Evolutionary conservation across 2,888 invertebrate genomes (phyloP), one percentile per base, ranked within the genome.

Genomic region (Drosophila falleni): DNA sequence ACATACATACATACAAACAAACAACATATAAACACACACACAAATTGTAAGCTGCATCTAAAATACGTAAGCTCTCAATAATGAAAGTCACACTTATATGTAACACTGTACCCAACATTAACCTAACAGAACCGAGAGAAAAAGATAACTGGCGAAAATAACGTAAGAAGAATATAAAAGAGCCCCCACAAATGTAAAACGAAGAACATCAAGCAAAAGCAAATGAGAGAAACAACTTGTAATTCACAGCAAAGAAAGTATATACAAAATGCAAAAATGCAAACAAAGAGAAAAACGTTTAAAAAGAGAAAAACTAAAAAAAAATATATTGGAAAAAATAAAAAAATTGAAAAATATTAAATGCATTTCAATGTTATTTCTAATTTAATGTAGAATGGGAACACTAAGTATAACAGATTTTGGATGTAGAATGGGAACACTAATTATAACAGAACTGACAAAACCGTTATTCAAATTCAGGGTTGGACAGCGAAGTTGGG

Each of bases 311-410:
- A 83, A 75, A 54, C 35, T 39, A 66, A 73, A 75, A 86, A 86
- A 81, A 84, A 84, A 82, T 68, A 71, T 88, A 88, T 84, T 84
- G 88, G 84, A 84, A 84, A 84, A 84, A 84, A 84, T 85, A 85
- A 85, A 85, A 85, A 88, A 88, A 88, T 85, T 85, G 84, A 88
- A 85, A 85, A 85, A 85, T 63, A 86, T 51, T 26, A 49, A 59
- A 29, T 13, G 50, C 3, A 26, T 53, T 44, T 53, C 13, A 46
- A 31, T 39, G 11, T 33, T 19, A 42, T 35, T 60, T 9, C 11
- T 37, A 37, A 26, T 37, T 33, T 23, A 4, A 26, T 15, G 29
- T 29, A 8, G 8, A 29, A 29, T 8, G 29, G 29, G 8, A n/a
- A n/a, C n/a, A n/a, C n/a, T n/a, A n/a, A n/a, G n/a, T n/a, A n/a